Conservation (phyloP, 2,113 vertebrate species). For the Grus americana region DNA sequence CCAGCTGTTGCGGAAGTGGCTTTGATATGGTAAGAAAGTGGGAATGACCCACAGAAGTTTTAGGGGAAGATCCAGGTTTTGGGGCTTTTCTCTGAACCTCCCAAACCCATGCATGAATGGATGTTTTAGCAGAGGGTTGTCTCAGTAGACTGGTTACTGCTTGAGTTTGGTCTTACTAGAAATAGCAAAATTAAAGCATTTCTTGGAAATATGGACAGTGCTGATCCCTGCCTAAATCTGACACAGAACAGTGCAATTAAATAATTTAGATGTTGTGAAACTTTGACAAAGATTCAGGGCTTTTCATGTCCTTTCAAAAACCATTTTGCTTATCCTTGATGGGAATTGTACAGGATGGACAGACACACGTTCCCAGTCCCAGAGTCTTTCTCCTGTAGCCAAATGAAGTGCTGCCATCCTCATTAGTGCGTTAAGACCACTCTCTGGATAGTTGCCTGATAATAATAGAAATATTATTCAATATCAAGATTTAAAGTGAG, state of each 20-base stretch:
- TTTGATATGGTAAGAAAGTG: background rate
- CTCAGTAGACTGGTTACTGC: background rate
- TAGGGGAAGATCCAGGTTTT: background rate
- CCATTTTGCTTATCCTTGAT: background rate
- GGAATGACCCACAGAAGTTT: background rate
- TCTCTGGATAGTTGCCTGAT: background rate
- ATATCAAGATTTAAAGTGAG: slow-evolving; percentile 6
- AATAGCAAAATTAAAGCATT: background rate
- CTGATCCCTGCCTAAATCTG: background rate
- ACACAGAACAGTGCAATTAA: background rate
- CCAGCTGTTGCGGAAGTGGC: background rate
- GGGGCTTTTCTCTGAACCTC: background rate
- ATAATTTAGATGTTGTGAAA: background rate
- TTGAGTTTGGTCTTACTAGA: background rate
- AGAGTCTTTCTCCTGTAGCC: background rate
- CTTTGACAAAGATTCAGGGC: background rate
- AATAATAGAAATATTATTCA: slow-evolving; percentile 26
- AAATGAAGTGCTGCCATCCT: background rate
- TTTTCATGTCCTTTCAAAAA: background rate
- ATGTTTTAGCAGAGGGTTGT: background rate
- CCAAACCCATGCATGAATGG: background rate
- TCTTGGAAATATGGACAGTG: background rate
- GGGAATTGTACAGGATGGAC: background rate
- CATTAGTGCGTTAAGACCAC: background rate
- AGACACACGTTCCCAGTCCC: background rate